These are phyloP conservation scores for Upupa epops DNA, from an alignment of 2,113 vertebrate genomes.

Conservation along the genomic window DNA sequence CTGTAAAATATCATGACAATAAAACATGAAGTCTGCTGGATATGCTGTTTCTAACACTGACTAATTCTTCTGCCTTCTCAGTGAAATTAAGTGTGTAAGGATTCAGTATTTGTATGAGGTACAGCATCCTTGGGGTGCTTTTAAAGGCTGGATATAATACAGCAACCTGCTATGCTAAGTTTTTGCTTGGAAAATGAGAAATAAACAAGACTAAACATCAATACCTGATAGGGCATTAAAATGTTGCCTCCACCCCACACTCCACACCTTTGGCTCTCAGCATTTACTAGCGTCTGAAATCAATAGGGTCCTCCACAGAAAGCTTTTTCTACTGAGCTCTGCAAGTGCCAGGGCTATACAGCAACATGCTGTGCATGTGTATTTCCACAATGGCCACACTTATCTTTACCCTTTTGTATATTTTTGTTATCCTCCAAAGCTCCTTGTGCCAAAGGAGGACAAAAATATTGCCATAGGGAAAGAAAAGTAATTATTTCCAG, in stretches of 20 bases:
- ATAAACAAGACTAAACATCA: not conserved
- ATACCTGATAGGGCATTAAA: not conserved
- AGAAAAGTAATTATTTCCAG: not conserved
- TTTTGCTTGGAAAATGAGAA: not conserved
- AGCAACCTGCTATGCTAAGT: not conserved
- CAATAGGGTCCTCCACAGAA: not conserved
- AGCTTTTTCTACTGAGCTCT: not conserved
- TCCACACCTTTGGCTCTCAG: not conserved
- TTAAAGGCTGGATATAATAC: not conserved
- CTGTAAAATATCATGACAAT: not conserved
- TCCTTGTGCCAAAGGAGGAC: not conserved
- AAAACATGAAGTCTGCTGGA: not conserved
- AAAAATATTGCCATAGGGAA: not conserved
- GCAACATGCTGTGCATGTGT: not conserved
- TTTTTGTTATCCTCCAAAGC: not conserved
- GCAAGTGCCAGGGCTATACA: not conserved
- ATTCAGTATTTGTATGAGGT: not conserved
- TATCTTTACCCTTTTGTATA: not conserved
- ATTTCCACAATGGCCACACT: not conserved
- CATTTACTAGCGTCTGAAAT: not conserved
- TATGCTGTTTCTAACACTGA: not conserved
- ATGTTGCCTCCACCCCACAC: accelerated
- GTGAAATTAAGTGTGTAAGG: not conserved
- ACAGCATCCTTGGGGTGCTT: not conserved
- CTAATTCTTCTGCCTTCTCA: not conserved